Percentiles rank a stretch among this genome's conserved stretches.
phyloP scores from a whole-genome alignment of 2,113 vertebrate genomes.

The Amblyopsis rosae region DNA sequence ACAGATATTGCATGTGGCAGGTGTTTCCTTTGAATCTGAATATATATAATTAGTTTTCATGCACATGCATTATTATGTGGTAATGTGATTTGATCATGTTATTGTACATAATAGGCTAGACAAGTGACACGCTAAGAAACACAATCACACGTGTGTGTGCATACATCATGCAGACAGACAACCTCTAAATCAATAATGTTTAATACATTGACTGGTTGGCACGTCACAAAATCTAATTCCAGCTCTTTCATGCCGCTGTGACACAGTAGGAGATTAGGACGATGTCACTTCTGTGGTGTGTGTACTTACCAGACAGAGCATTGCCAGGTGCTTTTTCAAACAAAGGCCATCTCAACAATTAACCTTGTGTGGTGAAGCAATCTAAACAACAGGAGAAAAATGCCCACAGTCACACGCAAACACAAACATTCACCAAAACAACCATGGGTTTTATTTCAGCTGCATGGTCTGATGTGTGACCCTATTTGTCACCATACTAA shows the following conservation, averaged over 20 bases:
- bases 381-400: conserved; percentile 52
- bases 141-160: too few species aligned
- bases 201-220: conserved; percentile 24
- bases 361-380: conserved; percentile 65
- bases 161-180: background rate
- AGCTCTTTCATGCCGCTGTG: conserved; percentile 43
- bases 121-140: too few species aligned
- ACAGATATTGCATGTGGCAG: too few species aligned
- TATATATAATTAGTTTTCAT: too few species aligned
- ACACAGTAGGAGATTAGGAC: conserved; percentile 49
- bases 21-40: too few species aligned
- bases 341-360: conserved; percentile 72
- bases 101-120: background rate
- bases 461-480: conserved; percentile 8
- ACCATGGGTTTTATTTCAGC: conserved; percentile 34
- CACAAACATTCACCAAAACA: conserved; percentile 4
- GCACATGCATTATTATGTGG: too few species aligned
- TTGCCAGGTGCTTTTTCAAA: conserved; percentile 47
- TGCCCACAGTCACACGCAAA: conserved; percentile 28
- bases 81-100: too few species aligned
- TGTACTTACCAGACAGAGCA: conserved; percentile 12
- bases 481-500: conserved; percentile 22
- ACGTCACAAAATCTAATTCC: conserved; percentile 42
- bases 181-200: background rate
- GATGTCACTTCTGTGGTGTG: conserved; percentile 29